phyloP scores from a whole-genome alignment of 2,888 invertebrate species.

The Lottia scabra region DNA sequence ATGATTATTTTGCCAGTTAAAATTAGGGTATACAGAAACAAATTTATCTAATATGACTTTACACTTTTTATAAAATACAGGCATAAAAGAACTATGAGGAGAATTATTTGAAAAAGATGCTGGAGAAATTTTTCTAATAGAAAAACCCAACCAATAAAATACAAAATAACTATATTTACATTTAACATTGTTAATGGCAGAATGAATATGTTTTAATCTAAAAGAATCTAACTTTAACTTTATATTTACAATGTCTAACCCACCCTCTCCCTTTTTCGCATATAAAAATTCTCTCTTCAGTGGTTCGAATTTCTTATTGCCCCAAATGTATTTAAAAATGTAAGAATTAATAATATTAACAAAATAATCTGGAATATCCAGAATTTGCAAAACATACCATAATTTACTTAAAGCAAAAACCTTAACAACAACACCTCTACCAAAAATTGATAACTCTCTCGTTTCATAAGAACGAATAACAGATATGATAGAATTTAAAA shows the following conservation, averaged over 20 bases:
- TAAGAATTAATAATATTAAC: not conserved
- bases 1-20: not conserved
- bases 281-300: constrained; percentile 12
- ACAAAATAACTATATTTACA: not conserved
- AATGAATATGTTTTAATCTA: constrained; percentile 13
- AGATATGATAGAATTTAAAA: not conserved
- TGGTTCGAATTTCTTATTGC: not conserved
- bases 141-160: not conserved
- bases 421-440: not conserved
- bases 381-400: too few relatives aligned
- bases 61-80: not conserved
- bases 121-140: not conserved
- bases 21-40: not conserved
- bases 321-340: not conserved
- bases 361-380: too few relatives aligned
- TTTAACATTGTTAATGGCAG: not conserved
- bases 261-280: constrained; percentile 18
- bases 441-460: not conserved
- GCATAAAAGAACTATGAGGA: not conserved
- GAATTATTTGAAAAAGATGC: not conserved
- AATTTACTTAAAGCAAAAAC: too few relatives aligned
- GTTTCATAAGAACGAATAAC: not conserved
- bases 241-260: constrained; percentile 21
- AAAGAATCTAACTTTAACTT: constrained; percentile 16
- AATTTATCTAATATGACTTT: not conserved